phyloP scores from a whole-genome alignment of 2,888 invertebrate genomes.

The Deroplatys truncata region DNA sequence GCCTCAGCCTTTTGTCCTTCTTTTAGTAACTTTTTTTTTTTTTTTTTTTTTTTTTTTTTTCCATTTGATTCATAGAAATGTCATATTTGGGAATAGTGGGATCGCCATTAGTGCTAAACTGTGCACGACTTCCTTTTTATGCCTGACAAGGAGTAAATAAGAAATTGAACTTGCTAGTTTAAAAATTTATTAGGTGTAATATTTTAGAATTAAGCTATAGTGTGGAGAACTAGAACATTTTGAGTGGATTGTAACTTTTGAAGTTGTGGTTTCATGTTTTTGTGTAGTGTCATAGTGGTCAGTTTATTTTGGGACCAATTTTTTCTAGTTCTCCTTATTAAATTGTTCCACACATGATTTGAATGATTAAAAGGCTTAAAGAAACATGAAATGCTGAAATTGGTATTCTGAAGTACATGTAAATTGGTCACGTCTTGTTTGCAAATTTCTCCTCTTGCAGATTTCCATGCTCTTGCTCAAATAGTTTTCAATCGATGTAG shows the following conservation, averaged over 20 bases:
- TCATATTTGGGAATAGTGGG: too few species aligned
- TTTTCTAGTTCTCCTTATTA: neutral
- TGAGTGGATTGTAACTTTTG: neutral
- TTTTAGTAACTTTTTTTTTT: neutral
- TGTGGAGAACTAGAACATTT: neutral
- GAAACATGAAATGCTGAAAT: neutral
- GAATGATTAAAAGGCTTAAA: neutral
- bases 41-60: too few species aligned
- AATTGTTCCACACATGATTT: neutral
- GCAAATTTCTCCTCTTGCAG: conserved; percentile 55
- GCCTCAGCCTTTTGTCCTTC: neutral
- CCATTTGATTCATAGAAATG: too few species aligned
- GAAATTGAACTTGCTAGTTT: neutral
- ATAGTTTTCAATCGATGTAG: conserved; percentile 64
- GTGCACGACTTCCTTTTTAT: neutral
- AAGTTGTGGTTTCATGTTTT: neutral
- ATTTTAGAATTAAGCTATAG: neutral
- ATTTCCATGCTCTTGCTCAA: conserved; percentile 73
- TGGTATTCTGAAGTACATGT: neutral
- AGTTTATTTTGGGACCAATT: neutral
- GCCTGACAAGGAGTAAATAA: neutral
- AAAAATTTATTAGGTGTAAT: neutral
- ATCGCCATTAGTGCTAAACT: too few species aligned
- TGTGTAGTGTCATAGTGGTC: neutral
- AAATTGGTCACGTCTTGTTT: conserved; percentile 18